Conservation (phyloP, 1,140 invertebrate species). For the Augochlora pura region DNA sequence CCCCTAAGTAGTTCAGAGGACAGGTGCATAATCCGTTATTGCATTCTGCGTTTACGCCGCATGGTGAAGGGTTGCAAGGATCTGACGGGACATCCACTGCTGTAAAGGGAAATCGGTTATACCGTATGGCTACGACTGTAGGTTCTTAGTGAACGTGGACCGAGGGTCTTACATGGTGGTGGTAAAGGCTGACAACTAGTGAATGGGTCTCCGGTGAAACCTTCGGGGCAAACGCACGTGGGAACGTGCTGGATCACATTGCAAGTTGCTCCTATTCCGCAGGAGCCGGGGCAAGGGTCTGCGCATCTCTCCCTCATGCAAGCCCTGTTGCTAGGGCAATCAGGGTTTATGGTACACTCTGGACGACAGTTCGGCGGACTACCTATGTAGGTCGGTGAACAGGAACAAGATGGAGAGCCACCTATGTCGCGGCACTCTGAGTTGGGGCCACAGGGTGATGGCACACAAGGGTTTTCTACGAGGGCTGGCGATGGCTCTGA, state of each 20-base stretch:
- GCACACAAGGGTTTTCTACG: constrained; percentile 77
- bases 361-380: constrained; percentile 84
- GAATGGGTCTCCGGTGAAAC: constrained; percentile 80
- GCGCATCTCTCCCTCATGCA: constrained; percentile 84
- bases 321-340: constrained; percentile 83
- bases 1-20: constrained; percentile 83
- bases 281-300: constrained; percentile 82
- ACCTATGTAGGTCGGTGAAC: constrained; percentile 82
- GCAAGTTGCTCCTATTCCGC: constrained; percentile 82
- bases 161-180: constrained; percentile 17
- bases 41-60: constrained; percentile 85
- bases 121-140: no score
- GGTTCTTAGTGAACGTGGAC: no score
- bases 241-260: constrained; percentile 82
- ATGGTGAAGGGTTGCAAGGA: constrained; percentile 83
- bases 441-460: constrained; percentile 80
- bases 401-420: constrained; percentile 82
- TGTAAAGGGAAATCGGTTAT: constrained; percentile 26
- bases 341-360: constrained; percentile 85
- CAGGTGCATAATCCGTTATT: constrained; percentile 84
- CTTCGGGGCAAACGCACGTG: constrained; percentile 81
- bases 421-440: constrained; percentile 76
- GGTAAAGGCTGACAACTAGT: constrained; percentile 77
- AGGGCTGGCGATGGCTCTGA: constrained; percentile 23
- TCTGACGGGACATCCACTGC: constrained; percentile 61